Conservation (phyloP, 2,888 invertebrate genomes). For the Thelaira solivaga region DNA sequence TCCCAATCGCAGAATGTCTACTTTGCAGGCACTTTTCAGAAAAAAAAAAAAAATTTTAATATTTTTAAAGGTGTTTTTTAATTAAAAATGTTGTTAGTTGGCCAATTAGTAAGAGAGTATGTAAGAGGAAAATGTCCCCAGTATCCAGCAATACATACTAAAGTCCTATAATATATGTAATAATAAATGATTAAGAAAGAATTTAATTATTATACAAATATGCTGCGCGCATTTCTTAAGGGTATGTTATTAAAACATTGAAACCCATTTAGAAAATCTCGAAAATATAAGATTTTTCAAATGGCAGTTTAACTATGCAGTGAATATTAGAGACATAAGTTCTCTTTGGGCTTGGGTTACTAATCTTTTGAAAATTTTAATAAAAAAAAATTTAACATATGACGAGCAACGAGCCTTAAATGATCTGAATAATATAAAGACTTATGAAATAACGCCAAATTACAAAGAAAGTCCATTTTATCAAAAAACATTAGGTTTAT, state of each 20-base stretch:
- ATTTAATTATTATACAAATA: conserved; percentile 21
- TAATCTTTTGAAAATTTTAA: too few relatives aligned
- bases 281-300: too few relatives aligned
- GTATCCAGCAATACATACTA: neutral
- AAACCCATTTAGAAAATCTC: neutral
- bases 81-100: neutral
- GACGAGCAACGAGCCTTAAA: too few relatives aligned
- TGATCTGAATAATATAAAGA: too few relatives aligned
- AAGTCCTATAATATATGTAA: neutral
- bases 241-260: neutral
- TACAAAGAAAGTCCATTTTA: too few relatives aligned
- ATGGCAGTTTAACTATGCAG: too few relatives aligned
- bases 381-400: too few relatives aligned
- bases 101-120: conserved; percentile 18
- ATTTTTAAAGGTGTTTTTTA: neutral
- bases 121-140: neutral
- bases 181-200: neutral
- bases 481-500: too few relatives aligned
- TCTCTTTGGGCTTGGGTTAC: too few relatives aligned
- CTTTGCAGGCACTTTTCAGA: conserved; percentile 13
- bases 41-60: neutral
- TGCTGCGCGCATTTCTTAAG: conserved; percentile 18
- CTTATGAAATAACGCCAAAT: too few relatives aligned
- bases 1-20: conserved; percentile 12
- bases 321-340: too few relatives aligned